Conservation (phyloP, 2,888 invertebrate genomes). For the Cryptophagus acutangulus region DNA sequence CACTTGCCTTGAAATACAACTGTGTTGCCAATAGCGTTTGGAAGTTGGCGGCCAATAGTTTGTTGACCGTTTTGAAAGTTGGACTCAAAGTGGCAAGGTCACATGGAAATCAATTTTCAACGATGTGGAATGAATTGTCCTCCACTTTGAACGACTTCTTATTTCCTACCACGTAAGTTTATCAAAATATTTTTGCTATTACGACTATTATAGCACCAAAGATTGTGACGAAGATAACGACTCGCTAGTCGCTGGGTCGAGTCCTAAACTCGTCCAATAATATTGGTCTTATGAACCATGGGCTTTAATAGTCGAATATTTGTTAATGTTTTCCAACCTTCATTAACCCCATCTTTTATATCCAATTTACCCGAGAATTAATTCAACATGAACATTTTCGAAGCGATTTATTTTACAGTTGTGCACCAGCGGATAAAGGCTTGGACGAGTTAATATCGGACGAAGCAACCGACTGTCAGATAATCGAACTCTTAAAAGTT, state of each 20-base stretch:
- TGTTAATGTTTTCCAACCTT: too few species aligned
- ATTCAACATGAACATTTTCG: too few species aligned
- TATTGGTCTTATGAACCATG: too few species aligned
- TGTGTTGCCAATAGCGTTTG: conserved; percentile 77
- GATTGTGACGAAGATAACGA: too few species aligned
- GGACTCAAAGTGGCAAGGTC: conserved; percentile 84
- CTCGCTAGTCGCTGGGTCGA: too few species aligned
- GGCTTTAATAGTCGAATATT: too few species aligned
- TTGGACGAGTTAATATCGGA: conserved; percentile 58
- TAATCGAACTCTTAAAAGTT: conserved; percentile 74
- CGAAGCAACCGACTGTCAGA: conserved; percentile 77
- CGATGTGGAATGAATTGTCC: conserved; percentile 84
- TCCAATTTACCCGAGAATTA: too few species aligned
- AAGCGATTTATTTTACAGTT: too few species aligned
- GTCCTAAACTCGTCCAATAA: too few species aligned
- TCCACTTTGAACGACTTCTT: conserved; percentile 85
- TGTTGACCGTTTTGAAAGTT: conserved; percentile 72
- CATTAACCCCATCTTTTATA: too few species aligned
- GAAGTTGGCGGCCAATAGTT: conserved; percentile 74
- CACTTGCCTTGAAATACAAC: conserved; percentile 73
- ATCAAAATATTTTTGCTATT: too few species aligned
- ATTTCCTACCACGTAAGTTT: conserved; percentile 74
- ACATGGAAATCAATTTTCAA: conserved; percentile 65
- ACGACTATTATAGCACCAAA: too few species aligned
- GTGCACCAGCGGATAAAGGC: conserved; percentile 54